These are phyloP conservation scores for Ips typographus DNA, from an alignment of 1,140 invertebrate species.

Conservation along the genomic window DNA sequence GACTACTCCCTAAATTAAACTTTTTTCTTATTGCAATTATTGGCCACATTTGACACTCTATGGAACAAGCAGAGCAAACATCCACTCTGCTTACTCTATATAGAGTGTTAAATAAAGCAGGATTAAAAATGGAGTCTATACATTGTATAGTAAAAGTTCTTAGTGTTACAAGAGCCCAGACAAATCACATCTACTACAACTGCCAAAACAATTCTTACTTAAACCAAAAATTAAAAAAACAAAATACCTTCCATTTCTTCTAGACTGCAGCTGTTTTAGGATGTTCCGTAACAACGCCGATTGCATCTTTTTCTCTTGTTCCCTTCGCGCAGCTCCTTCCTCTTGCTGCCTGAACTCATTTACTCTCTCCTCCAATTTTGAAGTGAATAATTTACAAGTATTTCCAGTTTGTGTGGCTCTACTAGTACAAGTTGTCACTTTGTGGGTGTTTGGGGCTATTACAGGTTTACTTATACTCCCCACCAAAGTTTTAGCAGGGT, in stretches of 20 bases:
- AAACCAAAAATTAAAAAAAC: slow-evolving; percentile 8
- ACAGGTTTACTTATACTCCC: no score
- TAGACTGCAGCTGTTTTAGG: slow-evolving; percentile 42
- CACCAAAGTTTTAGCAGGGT: not conserved
- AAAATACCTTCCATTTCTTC: slow-evolving; percentile 45
- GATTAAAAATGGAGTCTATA: no score
- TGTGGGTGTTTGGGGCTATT: no score
- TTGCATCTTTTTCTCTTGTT: slow-evolving; percentile 11
- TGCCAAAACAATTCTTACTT: slow-evolving; percentile 14
- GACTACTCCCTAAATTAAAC: no score
- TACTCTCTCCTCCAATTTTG: slow-evolving; percentile 23
- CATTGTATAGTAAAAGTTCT: no score
- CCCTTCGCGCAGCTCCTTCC: not conserved
- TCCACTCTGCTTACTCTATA: no score
- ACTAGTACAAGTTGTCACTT: not conserved
- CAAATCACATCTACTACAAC: not conserved
- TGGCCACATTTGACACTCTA: no score
- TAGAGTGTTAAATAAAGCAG: no score
- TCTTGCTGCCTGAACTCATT: slow-evolving; percentile 9
- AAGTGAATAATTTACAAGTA: not conserved
- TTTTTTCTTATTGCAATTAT: no score
- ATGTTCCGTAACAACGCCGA: slow-evolving; percentile 32
- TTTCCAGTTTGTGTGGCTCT: slow-evolving; percentile 21
- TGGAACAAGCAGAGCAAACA: no score
- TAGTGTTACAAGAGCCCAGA: no score